Percentiles rank a stretch among this genome's conserved stretches.
These are phyloP conservation scores for Dreissena rostriformis DNA, from an alignment of 1,140 invertebrate species.

Conservation along the genomic window DNA sequence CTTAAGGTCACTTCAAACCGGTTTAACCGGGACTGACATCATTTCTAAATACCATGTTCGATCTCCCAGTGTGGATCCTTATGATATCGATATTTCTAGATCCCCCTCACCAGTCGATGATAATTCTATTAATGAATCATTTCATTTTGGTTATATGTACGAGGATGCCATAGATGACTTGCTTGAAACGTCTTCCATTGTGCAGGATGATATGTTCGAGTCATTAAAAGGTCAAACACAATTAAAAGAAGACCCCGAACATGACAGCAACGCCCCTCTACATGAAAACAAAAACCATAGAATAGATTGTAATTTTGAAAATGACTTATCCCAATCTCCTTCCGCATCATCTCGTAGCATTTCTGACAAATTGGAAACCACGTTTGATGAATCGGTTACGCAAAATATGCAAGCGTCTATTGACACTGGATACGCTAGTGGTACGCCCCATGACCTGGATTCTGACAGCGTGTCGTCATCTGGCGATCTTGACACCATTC, in stretches of 20 bases:
- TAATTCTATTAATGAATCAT: constrained; percentile 22
- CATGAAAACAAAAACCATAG: too few species aligned
- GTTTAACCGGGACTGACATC: not conserved
- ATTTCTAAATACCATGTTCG: not conserved
- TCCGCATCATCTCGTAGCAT: too few species aligned
- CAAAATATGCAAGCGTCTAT: constrained; percentile 66
- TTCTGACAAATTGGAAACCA: constrained; percentile 29
- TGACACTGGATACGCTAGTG: constrained; percentile 68
- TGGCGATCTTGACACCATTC: constrained; percentile 29
- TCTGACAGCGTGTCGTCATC: constrained; percentile 38
- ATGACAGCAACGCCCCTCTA: too few species aligned
- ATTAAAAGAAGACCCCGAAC: too few species aligned
- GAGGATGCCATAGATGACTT: constrained; percentile 53
- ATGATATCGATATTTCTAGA: constrained; percentile 26
- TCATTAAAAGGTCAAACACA: constrained; percentile 38
- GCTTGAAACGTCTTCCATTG: constrained; percentile 51
- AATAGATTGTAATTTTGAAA: too few species aligned
- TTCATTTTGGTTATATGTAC: constrained; percentile 62
- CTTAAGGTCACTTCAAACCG: not conserved
- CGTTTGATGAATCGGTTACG: constrained; percentile 34
- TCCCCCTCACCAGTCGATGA: constrained; percentile 11
- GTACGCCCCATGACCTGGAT: constrained; percentile 48
- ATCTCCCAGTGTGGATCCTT: not conserved
- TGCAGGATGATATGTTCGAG: constrained; percentile 27
- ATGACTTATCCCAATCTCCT: too few species aligned